Evolutionary conservation across 2,113 vertebrate species (phyloP).

Genomic region (Leptodactylus fuscus): DNA sequence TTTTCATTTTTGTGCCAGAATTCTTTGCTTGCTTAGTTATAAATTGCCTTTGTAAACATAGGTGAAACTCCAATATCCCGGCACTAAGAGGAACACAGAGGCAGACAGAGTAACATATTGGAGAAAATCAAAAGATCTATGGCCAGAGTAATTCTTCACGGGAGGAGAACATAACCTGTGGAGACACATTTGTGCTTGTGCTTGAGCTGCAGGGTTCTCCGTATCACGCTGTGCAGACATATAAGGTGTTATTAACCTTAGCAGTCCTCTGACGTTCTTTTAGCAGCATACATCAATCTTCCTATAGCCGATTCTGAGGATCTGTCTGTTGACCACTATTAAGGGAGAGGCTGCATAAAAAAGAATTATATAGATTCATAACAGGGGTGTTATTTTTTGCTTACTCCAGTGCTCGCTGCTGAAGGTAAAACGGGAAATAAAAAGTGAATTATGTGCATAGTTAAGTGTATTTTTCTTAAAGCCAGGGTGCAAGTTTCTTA

Average conservation of each 20-base stretch:
- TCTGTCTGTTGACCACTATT: conserved; percentile 19
- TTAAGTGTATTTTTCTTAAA: neutral
- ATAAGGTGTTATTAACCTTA: conserved; percentile 55
- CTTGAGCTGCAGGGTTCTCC: conserved; percentile 44
- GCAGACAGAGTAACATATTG: conserved; percentile 19
- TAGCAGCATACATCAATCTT: conserved; percentile 35
- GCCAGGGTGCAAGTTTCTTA: neutral
- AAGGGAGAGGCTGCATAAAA: neutral
- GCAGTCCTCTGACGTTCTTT: conserved; percentile 29
- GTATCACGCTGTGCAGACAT: conserved; percentile 29
- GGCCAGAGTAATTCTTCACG: conserved; percentile 35
- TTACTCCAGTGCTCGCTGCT: neutral
- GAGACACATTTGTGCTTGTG: conserved; percentile 44
- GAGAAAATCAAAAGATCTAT: conserved; percentile 37
- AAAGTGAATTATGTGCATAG: conserved; percentile 20
- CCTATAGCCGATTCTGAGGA: neutral
- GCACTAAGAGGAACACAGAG: conserved; percentile 20
- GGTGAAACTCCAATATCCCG: conserved; percentile 33
- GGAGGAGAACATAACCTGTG: conserved; percentile 39
- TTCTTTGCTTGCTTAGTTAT: conserved; percentile 31
- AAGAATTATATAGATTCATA: neutral
- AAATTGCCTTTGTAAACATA: conserved; percentile 30
- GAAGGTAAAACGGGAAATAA: neutral
- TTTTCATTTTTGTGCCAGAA: conserved; percentile 30
- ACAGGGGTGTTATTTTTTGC: conserved; percentile 12